Evolutionary conservation across 2,888 invertebrate species (phyloP), one percentile per base, ranked within the genome.

Genomic region (Rhingia campestris): DNA sequence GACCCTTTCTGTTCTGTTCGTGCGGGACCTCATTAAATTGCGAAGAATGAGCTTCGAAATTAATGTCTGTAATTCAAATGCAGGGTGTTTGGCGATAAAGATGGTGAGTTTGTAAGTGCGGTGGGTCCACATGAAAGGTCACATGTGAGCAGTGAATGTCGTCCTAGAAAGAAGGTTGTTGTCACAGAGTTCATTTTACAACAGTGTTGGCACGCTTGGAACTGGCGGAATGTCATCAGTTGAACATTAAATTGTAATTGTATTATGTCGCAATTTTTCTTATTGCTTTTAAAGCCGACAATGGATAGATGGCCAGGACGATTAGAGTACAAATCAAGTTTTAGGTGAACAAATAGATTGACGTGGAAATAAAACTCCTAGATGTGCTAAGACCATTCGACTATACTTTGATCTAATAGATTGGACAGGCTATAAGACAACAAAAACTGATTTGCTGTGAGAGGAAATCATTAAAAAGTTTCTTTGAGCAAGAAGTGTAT

Each of bases 1-100:
- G 12, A 37, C 56, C 1, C 7, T 14, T 22, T 22, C 7, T 45
- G 12, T 30, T 37, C 49, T n/a, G 14, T 51, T 56, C 59, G 47
- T 9, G 56, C 41, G 33, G 45, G 54, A 32, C 30, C 58, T 76
- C 82, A 82, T 82, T 82, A 82, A 22, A 22, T 41, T 41, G 32
- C 69, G 56, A 14, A 72, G 76, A 74, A 73, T 63, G 77, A 54
- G 73, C 73, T 45, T 6, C 41, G 22, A 69, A 82, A 82, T 73
- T 67, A 82, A 73, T 82, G 77, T 69, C 63, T 73, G 73, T 77
- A 73, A 82, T 82, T 77, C 73, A 74, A 82, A 77, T 82, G 73
- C 54, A 33, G 75, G 73, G 58, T 77, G 66, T 82, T 82, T 63
- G 63, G 67, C 73, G 56, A 82, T 77, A 82, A 74, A 82, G 73